Evolutionary conservation across 2,113 vertebrate species (phyloP).

Genomic region (Onychostoma macrolepis): DNA sequence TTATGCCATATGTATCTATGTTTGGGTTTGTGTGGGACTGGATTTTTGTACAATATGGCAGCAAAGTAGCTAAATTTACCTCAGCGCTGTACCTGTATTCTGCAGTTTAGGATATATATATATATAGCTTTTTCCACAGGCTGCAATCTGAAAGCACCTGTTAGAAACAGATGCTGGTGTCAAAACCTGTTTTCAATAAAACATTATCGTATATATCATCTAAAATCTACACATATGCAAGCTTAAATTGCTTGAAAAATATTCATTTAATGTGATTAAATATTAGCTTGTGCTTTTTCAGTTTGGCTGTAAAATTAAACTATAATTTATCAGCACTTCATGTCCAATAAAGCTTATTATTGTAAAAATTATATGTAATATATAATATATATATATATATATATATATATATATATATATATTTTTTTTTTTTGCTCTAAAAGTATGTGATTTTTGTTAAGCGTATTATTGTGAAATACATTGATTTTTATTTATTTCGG

Average conservation of each 20-base stretch:
- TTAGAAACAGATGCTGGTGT: background rate
- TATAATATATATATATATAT: constrained; percentile 3
- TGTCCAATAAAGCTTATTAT: background rate
- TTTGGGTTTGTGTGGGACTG: background rate
- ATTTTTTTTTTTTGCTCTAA: background rate
- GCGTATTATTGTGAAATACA: no score
- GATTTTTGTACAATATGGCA: background rate
- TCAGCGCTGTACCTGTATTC: background rate
- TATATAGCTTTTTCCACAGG: background rate
- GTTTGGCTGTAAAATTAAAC: background rate
- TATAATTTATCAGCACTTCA: background rate
- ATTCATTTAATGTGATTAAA: background rate
- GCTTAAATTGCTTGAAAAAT: background rate
- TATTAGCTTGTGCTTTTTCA: background rate
- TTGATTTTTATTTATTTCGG: background rate
- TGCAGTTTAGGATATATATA: background rate
- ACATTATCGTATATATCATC: no score
- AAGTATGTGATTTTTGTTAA: background rate
- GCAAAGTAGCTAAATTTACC: background rate
- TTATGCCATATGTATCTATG: background rate
- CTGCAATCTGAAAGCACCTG: background rate
- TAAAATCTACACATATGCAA: no score
- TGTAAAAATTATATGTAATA: background rate
- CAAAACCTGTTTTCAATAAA: background rate
- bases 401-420: constrained; percentile 5